phyloP scores from a whole-genome alignment of 2,888 invertebrate species.

The Platypus cylindrus region DNA sequence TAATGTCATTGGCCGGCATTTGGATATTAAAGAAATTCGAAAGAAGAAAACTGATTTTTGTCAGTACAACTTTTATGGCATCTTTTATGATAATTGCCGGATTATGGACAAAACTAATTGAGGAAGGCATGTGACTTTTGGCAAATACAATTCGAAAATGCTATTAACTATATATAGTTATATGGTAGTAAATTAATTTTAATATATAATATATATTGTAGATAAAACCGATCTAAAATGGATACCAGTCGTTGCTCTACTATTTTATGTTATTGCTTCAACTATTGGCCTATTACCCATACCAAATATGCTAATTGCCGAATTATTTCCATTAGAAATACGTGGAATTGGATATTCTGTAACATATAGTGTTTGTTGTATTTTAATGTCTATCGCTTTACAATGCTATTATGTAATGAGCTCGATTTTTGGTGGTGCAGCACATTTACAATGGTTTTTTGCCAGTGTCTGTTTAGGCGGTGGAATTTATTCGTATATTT shows the following conservation, averaged over 20 bases:
- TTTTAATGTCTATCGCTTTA: conserved; percentile 44
- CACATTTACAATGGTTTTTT: conserved; percentile 44
- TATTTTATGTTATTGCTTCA: conserved; percentile 45
- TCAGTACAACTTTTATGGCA: conserved; percentile 42
- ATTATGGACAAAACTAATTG: conserved; percentile 38
- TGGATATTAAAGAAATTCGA: conserved; percentile 40
- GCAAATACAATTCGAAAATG: background rate
- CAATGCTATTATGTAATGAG: conserved; percentile 37
- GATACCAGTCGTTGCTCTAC: conserved; percentile 40
- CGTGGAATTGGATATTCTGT: conserved; percentile 45
- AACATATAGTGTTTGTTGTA: conserved; percentile 41
- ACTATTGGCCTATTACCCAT: conserved; percentile 46
- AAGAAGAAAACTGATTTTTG: conserved; percentile 39
- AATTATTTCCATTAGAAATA: conserved; percentile 46
- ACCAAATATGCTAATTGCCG: conserved; percentile 51
- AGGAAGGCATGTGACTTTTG: conserved; percentile 25
- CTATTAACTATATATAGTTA: background rate
- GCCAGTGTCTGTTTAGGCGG: conserved; percentile 36
- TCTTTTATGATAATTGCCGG: conserved; percentile 43
- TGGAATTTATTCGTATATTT: conserved; percentile 33
- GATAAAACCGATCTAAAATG: conserved; percentile 29
- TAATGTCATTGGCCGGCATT: conserved; percentile 44
- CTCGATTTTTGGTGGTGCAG: conserved; percentile 33
- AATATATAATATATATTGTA: conserved; percentile 10
- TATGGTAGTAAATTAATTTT: conserved; percentile 1